phyloP scores from a whole-genome alignment of 2,888 invertebrate genomes.

The Hymenopus coronatus region DNA sequence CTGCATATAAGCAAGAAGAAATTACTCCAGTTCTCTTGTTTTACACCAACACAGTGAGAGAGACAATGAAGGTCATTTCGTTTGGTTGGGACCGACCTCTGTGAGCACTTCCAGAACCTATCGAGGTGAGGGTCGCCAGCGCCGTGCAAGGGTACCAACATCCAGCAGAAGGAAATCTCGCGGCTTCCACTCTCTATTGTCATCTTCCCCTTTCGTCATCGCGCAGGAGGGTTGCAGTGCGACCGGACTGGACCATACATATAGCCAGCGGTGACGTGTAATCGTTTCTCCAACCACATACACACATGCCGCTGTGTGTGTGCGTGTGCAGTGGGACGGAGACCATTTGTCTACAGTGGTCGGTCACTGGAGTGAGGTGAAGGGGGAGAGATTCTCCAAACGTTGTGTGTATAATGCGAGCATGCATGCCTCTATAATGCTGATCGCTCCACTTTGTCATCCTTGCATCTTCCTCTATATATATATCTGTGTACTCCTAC shows the following conservation, averaged over 20 bases:
- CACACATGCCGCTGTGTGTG: background rate
- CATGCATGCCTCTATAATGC: conserved; percentile 29
- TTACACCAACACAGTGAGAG: no score
- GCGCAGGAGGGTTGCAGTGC: background rate
- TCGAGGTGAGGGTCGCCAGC: background rate
- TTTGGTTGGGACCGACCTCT: background rate
- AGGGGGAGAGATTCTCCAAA: background rate
- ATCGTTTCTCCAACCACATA: background rate
- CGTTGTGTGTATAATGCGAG: conserved; percentile 17
- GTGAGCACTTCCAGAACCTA: background rate
- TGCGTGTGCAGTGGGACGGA: conserved; percentile 7
- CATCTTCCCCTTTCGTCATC: background rate
- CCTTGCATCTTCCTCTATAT: conserved; percentile 20
- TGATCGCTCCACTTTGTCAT: conserved; percentile 31
- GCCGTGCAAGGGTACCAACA: background rate
- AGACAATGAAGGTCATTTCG: no score
- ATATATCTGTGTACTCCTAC: background rate
- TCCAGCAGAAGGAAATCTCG: background rate
- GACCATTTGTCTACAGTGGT: conserved; percentile 18
- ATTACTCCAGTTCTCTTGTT: no score
- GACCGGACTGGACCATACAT: background rate
- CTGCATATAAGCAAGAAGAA: no score
- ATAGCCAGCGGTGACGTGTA: conserved; percentile 16
- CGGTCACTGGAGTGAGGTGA: background rate
- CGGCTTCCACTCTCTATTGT: background rate